Evolutionary conservation across 2,113 vertebrate species (phyloP).

Genomic region (Ictalurus furcatus): DNA sequence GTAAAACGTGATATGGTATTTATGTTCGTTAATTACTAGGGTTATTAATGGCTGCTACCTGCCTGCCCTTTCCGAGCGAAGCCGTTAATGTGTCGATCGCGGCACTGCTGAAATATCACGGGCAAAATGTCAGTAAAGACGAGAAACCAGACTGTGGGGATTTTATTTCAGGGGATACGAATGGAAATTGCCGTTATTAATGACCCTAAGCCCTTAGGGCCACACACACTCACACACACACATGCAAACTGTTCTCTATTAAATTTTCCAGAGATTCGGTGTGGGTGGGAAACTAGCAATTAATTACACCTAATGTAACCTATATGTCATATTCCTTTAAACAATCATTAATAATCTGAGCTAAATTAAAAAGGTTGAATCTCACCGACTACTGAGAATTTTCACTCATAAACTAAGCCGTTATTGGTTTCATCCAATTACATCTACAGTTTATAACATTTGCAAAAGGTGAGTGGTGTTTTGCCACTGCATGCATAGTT

Average conservation of each 20-base stretch:
- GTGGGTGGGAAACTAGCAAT: not conserved
- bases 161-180: constrained; percentile 40
- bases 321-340: not conserved
- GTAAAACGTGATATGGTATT: constrained; percentile 62
- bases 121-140: constrained; percentile 56
- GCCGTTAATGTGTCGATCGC: constrained; percentile 53
- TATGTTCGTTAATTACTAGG: constrained; percentile 67
- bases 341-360: not conserved
- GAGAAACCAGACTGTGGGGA: constrained; percentile 47
- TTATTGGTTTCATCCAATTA: not conserved
- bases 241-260: not conserved
- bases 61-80: constrained; percentile 50
- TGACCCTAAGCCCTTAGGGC: constrained; percentile 10
- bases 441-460: not conserved
- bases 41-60: constrained; percentile 58
- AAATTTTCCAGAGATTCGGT: no score
- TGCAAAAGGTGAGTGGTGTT: not conserved
- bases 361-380: not conserved
- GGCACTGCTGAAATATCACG: constrained; percentile 46
- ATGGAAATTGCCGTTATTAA: constrained; percentile 33
- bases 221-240: not conserved
- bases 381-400: not conserved
- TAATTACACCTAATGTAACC: not conserved
- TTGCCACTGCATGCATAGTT: not conserved
- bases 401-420: not conserved